Base-by-base conservation (phyloP, 2,888 invertebrate species). In the Alentia gelatinosa region DNA sequence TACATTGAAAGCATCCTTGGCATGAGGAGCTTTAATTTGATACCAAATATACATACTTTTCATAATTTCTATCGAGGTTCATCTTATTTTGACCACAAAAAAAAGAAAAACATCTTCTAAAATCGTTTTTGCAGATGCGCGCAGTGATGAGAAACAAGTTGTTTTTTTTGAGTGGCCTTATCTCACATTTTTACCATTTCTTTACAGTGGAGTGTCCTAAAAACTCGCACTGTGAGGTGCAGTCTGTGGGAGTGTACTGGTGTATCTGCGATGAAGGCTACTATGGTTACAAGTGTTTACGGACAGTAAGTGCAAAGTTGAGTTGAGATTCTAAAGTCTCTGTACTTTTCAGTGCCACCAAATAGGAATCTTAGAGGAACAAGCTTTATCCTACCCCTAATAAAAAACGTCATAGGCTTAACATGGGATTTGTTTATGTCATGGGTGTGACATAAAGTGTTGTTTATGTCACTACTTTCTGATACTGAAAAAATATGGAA, bases 221-320 rank as follows among this genome's bases (percentile, higher is more conserved):
- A 12, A 37, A 90, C 47, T 74, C 90, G 23, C 90, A 79, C 23
- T 90, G 90, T 40, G 15, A 75, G n/a, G 37, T 90, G n/a, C 79
- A 75, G 1, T 39, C 35, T 39, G 35, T 33, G 3, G 40, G 37
- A 3, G 90, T 40, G 26, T n/a, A 23, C n/a, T 75, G 79, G 90
- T 90, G 90, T 42, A n/a, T 35, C 0, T 90, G 90, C 23, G 50
- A 90, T 33, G 42, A 42, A 9, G 90, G 42, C 26, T 79, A 75
- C 47, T 75, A 75, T 47, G 90, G 90, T 26, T 90, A 90, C 90
- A 90, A 90, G 35, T 90, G 90, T 30, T 30, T 90, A n/a, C 12
- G 42, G 26, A 74, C 26, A 79, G 90, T 79, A 40, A 75, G 90
- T 74, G 5, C 26, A 68, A n/a, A 19, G 15, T n/a, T n/a, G 26